Evolutionary conservation across 2,888 invertebrate species (phyloP).

Genomic region (Clistopyga incitator): DNA sequence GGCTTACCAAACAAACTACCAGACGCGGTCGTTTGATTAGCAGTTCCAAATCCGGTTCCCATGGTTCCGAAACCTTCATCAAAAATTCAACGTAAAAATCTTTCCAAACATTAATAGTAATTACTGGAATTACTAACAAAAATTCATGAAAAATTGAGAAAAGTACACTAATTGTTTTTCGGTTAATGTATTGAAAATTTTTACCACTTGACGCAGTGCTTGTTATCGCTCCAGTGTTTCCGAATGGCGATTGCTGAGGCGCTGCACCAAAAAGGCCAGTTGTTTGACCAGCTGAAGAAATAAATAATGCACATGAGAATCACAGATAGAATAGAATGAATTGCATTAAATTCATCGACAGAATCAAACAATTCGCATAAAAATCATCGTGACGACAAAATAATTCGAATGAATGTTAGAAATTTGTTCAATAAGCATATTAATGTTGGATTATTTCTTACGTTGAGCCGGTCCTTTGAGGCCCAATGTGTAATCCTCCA

Average conservation of each 20-base stretch:
- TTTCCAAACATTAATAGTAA: too few relatives aligned
- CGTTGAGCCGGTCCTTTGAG: constrained; percentile 90
- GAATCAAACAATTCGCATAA: too few relatives aligned
- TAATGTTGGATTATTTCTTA: constrained; percentile 30
- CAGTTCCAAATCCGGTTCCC: constrained; percentile 85
- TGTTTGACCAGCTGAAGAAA: constrained; percentile 73
- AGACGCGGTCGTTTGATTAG: constrained; percentile 86
- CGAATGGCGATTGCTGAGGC: constrained; percentile 85
- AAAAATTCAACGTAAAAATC: constrained; percentile 11
- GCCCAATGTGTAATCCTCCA: constrained; percentile 96
- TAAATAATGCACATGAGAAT: background rate
- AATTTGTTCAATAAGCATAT: background rate
- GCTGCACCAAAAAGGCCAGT: constrained; percentile 85
- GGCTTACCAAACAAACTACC: constrained; percentile 89
- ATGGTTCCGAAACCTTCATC: constrained; percentile 85
- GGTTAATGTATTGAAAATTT: constrained; percentile 7
- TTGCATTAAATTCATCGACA: background rate
- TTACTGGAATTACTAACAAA: too few relatives aligned
- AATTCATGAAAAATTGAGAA: too few relatives aligned
- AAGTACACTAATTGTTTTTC: background rate
- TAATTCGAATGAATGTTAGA: background rate
- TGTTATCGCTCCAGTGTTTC: constrained; percentile 79
- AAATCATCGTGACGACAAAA: background rate
- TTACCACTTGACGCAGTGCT: constrained; percentile 83
- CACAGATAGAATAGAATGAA: too few relatives aligned